Conservation (phyloP, 2,888 invertebrate species). For the Zygothrica quintamaculata region DNA sequence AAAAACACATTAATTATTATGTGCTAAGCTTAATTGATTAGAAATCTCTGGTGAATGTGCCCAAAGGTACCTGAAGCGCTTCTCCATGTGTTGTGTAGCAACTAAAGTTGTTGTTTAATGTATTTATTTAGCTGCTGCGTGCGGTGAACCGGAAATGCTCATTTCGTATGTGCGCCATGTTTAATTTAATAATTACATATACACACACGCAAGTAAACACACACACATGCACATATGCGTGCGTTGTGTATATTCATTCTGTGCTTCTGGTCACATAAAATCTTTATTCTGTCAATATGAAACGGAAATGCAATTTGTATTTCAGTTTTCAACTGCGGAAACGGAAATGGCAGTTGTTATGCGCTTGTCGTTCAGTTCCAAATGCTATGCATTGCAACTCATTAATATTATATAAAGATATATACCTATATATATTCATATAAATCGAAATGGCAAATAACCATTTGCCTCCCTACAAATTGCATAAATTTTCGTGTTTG, state of each 20-base stretch:
- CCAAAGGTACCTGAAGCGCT: too few species aligned
- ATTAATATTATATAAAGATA: conserved; percentile 26
- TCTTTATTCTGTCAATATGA: conserved; percentile 36
- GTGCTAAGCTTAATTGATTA: background rate
- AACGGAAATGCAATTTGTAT: conserved; percentile 67
- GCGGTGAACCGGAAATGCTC: conserved; percentile 49
- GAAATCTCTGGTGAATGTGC: too few species aligned
- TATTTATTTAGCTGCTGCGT: conserved; percentile 2
- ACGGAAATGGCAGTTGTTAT: conserved; percentile 60
- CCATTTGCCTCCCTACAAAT: conserved; percentile 5
- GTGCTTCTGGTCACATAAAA: too few species aligned
- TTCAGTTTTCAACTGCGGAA: conserved; percentile 48
- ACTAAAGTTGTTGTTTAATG: too few species aligned
- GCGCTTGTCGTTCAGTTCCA: conserved; percentile 40
- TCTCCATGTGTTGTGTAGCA: too few species aligned
- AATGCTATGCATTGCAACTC: too few species aligned
- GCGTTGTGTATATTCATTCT: conserved; percentile 40
- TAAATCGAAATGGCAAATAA: too few species aligned
- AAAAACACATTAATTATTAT: background rate
- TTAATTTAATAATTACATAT: conserved; percentile 58
- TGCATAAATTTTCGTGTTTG: too few species aligned
- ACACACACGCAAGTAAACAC: background rate
- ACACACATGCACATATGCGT: conserved; percentile 5
- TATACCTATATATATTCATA: too few species aligned
- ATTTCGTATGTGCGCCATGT: conserved; percentile 48